Evolutionary conservation across 2,113 vertebrate genomes (phyloP).

Genomic region (Pygathrix nemaeus): DNA sequence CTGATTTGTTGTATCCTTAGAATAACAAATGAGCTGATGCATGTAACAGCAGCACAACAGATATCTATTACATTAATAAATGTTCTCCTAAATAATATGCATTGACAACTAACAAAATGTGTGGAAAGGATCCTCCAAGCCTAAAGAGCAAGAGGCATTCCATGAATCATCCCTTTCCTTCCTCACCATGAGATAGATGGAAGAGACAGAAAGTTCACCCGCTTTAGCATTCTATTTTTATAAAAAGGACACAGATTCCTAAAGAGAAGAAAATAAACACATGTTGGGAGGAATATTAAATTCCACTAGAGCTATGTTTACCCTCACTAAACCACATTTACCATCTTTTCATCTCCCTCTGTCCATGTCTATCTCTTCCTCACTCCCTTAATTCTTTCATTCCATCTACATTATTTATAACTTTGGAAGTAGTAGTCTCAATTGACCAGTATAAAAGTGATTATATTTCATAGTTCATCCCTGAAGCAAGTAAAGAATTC

Average conservation of each 20-base stretch:
- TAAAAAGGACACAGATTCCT: neutral
- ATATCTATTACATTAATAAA: neutral
- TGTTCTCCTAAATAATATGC: neutral
- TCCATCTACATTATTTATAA: neutral
- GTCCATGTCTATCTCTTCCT: neutral
- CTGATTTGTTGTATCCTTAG: neutral
- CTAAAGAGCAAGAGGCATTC: neutral
- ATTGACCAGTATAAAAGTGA: neutral
- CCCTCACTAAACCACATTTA: neutral
- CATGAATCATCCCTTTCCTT: neutral
- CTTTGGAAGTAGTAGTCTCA: neutral
- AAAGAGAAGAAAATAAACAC: neutral
- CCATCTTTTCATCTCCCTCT: neutral
- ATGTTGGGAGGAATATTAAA: neutral
- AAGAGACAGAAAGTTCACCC: neutral
- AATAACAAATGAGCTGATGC: neutral
- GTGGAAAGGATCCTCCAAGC: neutral
- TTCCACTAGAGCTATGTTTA: neutral
- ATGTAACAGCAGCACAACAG: neutral
- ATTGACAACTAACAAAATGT: neutral
- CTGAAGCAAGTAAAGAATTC: neutral
- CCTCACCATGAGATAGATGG: neutral
- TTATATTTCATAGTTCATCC: neutral
- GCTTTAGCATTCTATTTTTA: neutral
- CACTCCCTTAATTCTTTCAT: neutral